Evolutionary conservation across 1,140 invertebrate genomes (phyloP), one percentile per base, ranked within the genome.

Genomic region (Rhopalosiphum padi): DNA sequence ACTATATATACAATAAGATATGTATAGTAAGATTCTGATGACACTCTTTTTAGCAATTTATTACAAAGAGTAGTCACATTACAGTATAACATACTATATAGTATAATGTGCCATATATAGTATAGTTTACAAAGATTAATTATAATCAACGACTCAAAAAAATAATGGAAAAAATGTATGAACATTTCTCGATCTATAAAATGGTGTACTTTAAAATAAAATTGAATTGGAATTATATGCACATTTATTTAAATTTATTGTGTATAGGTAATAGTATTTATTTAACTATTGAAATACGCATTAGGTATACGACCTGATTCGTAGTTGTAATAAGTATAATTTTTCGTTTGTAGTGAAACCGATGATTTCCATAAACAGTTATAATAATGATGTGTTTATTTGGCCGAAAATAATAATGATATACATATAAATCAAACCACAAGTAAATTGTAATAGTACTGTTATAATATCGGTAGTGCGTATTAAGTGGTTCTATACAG

Each of bases 311-410:
- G 22, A 88, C 37, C 30, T 35, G 43, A 51, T 51, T 48, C 18
- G 4, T 35, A 87, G 41, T 48, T n/a, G 41, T 46, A 46, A 35
- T 83, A 86, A 85, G n/a, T n/a, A 7, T 48, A 35, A 41, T n/a
- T 48, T 37, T 0, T 53, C 11, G 11, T 23, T 89, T 11, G 87
- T 23, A 7, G 82, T 35, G n/a, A 89, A 53, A 48, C 6, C 30
- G 15, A 48, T 88, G 15, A 48, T 88, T 88, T 88, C 7, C 18
- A 51, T 30, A 46, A 46, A 37, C 87, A 89, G 87, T 89, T 89
- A 89, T 89, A 37, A 48, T 88, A 48, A 89, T 37, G 21, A 53
- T 53, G 87, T 51, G 87, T 53, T 88, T 88, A 89, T 89, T 89
- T 89, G n/a, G 18, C n/a, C n/a, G n/a, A 35, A 53, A 89, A n/a